These are phyloP conservation scores for Ophthalmotilapia sp. DNA, from an alignment of 2,113 vertebrate species.

Conservation along the genomic window DNA sequence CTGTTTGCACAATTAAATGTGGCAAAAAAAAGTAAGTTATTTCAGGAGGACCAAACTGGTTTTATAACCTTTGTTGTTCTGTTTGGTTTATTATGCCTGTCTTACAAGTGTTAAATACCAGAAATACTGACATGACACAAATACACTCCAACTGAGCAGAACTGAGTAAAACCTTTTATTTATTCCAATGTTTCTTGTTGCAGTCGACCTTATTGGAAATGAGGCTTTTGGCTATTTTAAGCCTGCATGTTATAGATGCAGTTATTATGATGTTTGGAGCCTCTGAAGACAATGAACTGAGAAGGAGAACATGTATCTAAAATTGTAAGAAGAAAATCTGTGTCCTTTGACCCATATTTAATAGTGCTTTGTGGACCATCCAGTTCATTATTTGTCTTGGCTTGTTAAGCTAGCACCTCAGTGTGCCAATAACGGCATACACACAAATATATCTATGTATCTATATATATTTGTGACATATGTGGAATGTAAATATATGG, in stretches of 20 bases:
- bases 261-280: not conserved
- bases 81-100: not conserved
- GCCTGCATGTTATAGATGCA: not conserved
- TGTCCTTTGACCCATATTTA: not conserved
- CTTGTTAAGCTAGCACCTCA: not conserved
- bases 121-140: not conserved
- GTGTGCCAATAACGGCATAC: not conserved
- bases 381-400: not conserved
- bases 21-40: not conserved
- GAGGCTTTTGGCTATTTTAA: not conserved
- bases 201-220: not conserved
- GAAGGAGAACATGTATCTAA: not conserved
- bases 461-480: too few species aligned
- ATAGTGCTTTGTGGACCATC: not conserved
- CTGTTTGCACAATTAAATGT: conserved; percentile 5
- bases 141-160: not conserved
- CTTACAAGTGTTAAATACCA: not conserved
- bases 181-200: not conserved
- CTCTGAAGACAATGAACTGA: not conserved
- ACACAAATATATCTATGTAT: too few species aligned
- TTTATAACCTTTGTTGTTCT: not conserved
- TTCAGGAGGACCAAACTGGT: not conserved
- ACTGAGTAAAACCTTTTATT: not conserved
- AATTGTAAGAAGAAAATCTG: not conserved
- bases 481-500: not conserved